Base-by-base conservation (phyloP, 2,113 vertebrate species). In the Dipodomys ordii region DNA sequence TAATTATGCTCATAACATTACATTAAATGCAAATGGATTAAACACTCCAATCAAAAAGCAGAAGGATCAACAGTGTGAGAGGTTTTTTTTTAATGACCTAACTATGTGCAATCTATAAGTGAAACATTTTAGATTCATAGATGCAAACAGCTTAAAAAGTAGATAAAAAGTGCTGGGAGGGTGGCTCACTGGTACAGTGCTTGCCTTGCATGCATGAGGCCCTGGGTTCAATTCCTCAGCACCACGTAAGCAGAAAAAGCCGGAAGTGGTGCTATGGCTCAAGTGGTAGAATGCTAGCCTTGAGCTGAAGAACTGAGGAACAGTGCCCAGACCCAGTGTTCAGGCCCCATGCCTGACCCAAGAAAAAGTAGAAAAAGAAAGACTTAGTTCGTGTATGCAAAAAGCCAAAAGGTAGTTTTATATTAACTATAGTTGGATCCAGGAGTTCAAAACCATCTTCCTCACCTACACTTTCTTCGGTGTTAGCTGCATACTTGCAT, bases 91-190 rank as follows among this genome's bases (percentile, higher is more conserved):
- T 64, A 23, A 57, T 57, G 13, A 57, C 53, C 15, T 57, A 53
- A 46, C 32, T 84, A 2, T 84, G 7, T 88, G 53, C 27, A 80
- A 5, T 65, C 35, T 83, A 16, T 0, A 57, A 57, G 46, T 32
- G 32, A 79, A 22, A 78, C 3, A 60, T n/a, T 78, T 93, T 60
- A 39, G 16, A 78, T 65, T 83, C 88, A 92, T 91, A 95, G 76
- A 28, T 15, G 68, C 49, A 90, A 72, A 25, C 39, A 27, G 30
- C 0, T 73, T 67, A 67, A 78, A 94, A 80, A 2, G 62, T 39
- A 5, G 9, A 72, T 16, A 87, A 85, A 39, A 39, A 39, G 39
- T 39, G 39, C 39, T 39, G 39, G 39, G 39, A 39, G 39, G 39
- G 39, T 39, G 39, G 5, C 39, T 39, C 39, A 39, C 39, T 39